Evolutionary conservation across 2,113 vertebrate genomes (phyloP), one percentile per base, ranked within the genome.

Genomic region (Toxostoma redivivum): DNA sequence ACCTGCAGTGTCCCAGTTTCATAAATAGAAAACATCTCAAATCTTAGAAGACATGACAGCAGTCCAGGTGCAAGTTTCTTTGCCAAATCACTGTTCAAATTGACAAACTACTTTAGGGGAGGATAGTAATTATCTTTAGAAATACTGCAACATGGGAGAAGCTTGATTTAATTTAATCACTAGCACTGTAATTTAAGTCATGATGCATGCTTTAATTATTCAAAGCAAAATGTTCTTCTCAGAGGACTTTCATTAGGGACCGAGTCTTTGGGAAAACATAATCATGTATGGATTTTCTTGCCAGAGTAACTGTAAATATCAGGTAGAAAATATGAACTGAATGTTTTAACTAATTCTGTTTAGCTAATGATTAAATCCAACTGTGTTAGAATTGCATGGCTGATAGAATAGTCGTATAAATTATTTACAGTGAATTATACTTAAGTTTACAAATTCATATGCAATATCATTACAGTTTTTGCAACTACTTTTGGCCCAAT

Each of bases 151-250:
- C 86, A 80, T 28, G 25, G 38, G 90, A 86, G 38, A 78, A 95
- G 38, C 47, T 95, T 83, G 87, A 70, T 94, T 95, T 97, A 97
- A 96, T 97, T 97, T 97, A 96, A 96, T 97, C 82, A 94, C 67
- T 83, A 92, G 38, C 28, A 44, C 38, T 73, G 47, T 91, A 95
- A 97, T 97, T 97, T 94, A 96, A 82, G 93, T 96, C 95, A 95
- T 92, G 51, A 81, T 94, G 58, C 66, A 92, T 57, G 47, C 22
- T 97, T 96, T 97, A 95, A 96, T 96, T 96, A 97, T 95, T 97
- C 69, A 94, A 65, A 70, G 54, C 50, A 53, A 91, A 73, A 89
- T 87, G 70, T 47, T 81, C 71, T 94, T 95, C 64, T 95, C 71
- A 81, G 40, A 94, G 90, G 91, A 44, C 12, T 94, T 86, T 89